A percentile compares a stretch with the other conserved stretches of the same genome.
Evolutionary conservation across 2,888 invertebrate genomes (phyloP).

Genomic region (Tetrapedia diversipes): DNA sequence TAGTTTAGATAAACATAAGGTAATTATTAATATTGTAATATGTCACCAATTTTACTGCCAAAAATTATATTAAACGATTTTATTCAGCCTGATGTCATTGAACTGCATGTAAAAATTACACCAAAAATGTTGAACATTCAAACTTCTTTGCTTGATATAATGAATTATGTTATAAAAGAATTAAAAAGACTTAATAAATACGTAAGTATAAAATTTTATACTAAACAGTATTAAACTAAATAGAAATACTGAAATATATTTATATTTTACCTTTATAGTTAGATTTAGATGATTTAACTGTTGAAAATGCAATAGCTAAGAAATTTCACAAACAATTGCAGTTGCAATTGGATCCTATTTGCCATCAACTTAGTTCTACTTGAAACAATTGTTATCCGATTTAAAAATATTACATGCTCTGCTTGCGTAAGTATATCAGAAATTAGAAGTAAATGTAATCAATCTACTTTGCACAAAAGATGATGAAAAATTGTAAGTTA

Average conservation of each 20-base stretch:
- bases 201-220: conserved; percentile 80
- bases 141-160: conserved; percentile 94
- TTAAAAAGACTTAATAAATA: conserved; percentile 93
- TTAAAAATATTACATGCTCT: conserved; percentile 93
- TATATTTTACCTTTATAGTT: conserved; percentile 79
- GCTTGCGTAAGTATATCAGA: conserved; percentile 87
- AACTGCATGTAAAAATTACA: conserved; percentile 93
- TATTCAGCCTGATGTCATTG: conserved; percentile 89
- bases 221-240: neutral
- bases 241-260: neutral
- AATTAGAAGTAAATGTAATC: conserved; percentile 15
- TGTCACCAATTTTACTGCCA: conserved; percentile 45
- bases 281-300: conserved; percentile 92
- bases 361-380: conserved; percentile 95
- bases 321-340: conserved; percentile 96
- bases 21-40: conserved; percentile 74
- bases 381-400: conserved; percentile 96
- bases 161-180: conserved; percentile 96
- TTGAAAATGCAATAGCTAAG: conserved; percentile 96
- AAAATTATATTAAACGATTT: conserved; percentile 75
- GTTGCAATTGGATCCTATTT: conserved; percentile 94
- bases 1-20: conserved; percentile 86
- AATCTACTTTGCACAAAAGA: neutral
- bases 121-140: conserved; percentile 92
- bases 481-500: conserved; percentile 78